Conservation (phyloP, 2,888 invertebrate genomes). For the Mystacides longicornis region DNA sequence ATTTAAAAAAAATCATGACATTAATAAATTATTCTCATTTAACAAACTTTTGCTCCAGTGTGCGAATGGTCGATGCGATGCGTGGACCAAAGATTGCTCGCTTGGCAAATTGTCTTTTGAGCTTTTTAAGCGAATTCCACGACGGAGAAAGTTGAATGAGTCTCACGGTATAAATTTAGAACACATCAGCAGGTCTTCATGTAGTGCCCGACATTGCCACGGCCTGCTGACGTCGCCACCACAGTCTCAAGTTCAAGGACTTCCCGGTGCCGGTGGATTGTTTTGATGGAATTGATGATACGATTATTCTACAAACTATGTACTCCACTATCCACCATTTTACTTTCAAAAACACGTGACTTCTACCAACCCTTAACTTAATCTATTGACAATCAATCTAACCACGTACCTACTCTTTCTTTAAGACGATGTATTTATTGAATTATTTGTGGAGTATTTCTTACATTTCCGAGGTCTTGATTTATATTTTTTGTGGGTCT, state of each 20-base stretch:
- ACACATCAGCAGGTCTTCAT: background rate
- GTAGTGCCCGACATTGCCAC: background rate
- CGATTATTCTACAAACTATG: background rate
- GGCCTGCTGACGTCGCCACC: background rate
- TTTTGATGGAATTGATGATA: background rate
- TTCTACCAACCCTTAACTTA: no score
- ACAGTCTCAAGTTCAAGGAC: background rate
- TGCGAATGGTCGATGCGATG: background rate
- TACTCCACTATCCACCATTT: no score
- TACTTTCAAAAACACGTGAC: no score
- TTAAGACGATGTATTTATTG: no score
- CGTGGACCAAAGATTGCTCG: constrained; percentile 9
- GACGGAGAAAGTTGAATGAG: constrained; percentile 10
- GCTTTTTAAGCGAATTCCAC: constrained; percentile 14
- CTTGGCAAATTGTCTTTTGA: constrained; percentile 15
- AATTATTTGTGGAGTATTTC: no score
- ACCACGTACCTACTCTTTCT: no score
- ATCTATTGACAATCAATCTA: no score
- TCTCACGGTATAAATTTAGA: constrained; percentile 9
- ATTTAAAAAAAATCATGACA: background rate
- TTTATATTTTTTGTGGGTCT: no score
- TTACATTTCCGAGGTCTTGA: no score
- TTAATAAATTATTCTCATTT: background rate
- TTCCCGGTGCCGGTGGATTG: background rate
- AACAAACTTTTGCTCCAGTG: background rate